Evolutionary conservation across 2,888 invertebrate genomes (phyloP).

Genomic region (Brachyptera risi): DNA sequence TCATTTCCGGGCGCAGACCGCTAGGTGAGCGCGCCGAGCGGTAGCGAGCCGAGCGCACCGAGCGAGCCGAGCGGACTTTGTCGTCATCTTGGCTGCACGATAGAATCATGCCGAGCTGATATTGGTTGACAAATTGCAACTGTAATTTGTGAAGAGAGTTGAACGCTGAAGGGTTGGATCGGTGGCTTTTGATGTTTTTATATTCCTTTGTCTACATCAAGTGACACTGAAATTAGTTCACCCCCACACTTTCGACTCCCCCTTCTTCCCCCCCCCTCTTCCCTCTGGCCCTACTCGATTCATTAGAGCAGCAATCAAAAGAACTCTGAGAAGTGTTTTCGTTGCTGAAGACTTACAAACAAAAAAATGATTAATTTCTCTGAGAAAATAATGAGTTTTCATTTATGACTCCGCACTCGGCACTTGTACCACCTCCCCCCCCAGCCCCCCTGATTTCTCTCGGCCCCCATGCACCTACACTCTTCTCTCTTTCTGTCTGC

Average conservation of each 20-base stretch:
- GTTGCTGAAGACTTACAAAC: constrained; percentile 5
- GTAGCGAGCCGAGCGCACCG: constrained; percentile 21
- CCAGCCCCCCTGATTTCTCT: not conserved
- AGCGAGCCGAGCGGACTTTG: constrained; percentile 25
- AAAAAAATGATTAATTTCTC: constrained; percentile 1
- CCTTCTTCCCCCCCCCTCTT: not conserved
- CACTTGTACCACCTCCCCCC: not conserved
- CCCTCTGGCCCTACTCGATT: not conserved
- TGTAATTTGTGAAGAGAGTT: not conserved
- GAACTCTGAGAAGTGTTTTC: not conserved
- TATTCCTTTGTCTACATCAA: not conserved
- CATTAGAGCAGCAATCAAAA: not conserved
- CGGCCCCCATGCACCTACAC: constrained; percentile 19
- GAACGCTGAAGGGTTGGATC: not conserved
- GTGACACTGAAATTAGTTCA: not conserved
- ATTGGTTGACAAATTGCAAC: constrained; percentile 8
- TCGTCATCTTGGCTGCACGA: not conserved
- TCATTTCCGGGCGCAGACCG: not conserved
- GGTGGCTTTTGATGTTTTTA: not conserved
- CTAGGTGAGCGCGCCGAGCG: constrained; percentile 17
- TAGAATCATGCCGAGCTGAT: not conserved
- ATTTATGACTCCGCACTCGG: not conserved
- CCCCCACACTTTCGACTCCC: too few species aligned
- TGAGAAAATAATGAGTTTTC: not conserved
- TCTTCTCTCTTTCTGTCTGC: constrained; percentile 26